These are phyloP conservation scores for Tachycineta bicolor DNA, from an alignment of 2,113 vertebrate species.

Conservation along the genomic window DNA sequence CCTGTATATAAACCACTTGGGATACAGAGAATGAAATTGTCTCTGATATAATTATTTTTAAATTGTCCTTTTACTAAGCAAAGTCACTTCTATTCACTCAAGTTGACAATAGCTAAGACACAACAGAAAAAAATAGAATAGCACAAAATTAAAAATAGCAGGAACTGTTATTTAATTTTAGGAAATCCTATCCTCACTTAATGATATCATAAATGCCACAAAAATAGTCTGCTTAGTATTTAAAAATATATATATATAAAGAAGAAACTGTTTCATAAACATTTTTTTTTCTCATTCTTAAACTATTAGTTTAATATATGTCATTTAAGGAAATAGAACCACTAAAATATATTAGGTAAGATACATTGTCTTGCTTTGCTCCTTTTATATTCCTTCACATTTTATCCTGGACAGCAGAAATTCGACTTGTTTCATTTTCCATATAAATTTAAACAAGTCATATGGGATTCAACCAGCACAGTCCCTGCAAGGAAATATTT, in stretches of 20 bases:
- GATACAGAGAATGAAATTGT: not conserved
- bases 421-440: not conserved
- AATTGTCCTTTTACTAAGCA: not conserved
- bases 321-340: not conserved
- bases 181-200: not conserved
- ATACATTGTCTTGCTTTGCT: not conserved
- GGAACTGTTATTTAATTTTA: not conserved
- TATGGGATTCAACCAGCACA: fast-evolving
- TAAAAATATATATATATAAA: not conserved
- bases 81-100: slow-evolving; percentile 28
- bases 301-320: not conserved
- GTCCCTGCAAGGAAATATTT: not conserved
- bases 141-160: slow-evolving; percentile 5
- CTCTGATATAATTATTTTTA: slow-evolving; percentile 1
- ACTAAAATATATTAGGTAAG: not conserved
- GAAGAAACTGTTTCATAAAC: not conserved
- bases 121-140: not conserved
- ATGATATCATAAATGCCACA: not conserved
- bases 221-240: not conserved
- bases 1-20: not conserved
- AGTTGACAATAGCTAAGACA: not conserved
- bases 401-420: not conserved
- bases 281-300: not conserved
- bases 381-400: not conserved
- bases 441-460: not conserved